Evolutionary conservation across 2,113 vertebrate species (phyloP).

Genomic region (Thomomys bottae): DNA sequence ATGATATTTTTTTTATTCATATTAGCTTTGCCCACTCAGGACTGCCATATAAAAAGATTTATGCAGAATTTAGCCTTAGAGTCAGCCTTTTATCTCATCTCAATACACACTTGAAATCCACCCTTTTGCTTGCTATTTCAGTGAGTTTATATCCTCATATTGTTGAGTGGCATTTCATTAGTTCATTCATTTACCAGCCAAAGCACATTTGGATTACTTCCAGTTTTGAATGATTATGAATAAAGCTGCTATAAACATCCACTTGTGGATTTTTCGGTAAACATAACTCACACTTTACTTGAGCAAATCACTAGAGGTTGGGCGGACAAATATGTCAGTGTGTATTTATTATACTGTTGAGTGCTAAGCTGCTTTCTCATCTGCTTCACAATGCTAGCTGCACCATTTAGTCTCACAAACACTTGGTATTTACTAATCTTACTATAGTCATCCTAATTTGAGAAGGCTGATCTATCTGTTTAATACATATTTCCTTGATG

Average conservation of each 20-base stretch:
- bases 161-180: neutral
- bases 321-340: neutral
- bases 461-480: neutral
- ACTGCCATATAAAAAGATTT: neutral
- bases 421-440: neutral
- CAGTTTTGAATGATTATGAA: neutral
- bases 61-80: neutral
- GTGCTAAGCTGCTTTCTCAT: neutral
- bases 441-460: neutral
- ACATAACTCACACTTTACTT: neutral
- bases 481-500: neutral
- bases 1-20: neutral
- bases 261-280: neutral
- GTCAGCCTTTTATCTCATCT: neutral
- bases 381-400: neutral
- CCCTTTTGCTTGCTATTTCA: neutral
- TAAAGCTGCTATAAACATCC: neutral
- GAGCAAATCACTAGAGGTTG: neutral
- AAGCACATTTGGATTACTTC: neutral
- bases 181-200: neutral
- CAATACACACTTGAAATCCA: neutral
- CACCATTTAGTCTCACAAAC: neutral
- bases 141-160: neutral
- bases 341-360: slow-evolving; percentile 29
- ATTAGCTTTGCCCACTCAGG: neutral